Percentiles rank a stretch among this genome's conserved stretches.
phyloP scores from a whole-genome alignment of 2,113 vertebrate genomes.

The Zingel zingel region DNA sequence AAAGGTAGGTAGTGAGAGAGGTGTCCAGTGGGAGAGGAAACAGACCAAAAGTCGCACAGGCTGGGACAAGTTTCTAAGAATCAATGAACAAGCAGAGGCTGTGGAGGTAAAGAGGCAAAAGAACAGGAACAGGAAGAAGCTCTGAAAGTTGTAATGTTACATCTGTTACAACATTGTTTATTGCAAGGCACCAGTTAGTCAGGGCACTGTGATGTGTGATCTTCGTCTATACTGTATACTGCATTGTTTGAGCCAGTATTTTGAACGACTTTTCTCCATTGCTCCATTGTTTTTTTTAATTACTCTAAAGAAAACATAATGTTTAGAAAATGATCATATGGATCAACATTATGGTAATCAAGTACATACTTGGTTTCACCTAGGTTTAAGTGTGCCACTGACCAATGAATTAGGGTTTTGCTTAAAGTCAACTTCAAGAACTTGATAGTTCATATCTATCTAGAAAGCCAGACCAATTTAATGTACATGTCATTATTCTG shows the following conservation, averaged over 20 bases:
- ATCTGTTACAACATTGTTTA: conserved; percentile 11
- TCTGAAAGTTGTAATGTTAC: conserved; percentile 24
- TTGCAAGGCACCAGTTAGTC: background rate
- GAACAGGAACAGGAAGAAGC: background rate
- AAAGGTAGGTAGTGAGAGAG: conserved; percentile 10
- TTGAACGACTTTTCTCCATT: background rate
- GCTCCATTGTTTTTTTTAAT: background rate
- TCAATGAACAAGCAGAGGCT: conserved; percentile 32
- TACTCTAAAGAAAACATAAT: background rate
- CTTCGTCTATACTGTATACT: background rate
- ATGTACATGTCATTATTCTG: background rate
- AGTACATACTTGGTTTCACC: background rate
- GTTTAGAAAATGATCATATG: too few species aligned
- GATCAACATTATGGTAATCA: background rate
- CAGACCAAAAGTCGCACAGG: conserved; percentile 16
- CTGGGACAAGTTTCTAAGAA: conserved; percentile 39
- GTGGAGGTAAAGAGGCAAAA: conserved; percentile 22
- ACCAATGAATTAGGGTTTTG: background rate
- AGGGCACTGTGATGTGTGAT: background rate
- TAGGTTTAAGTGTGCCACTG: background rate
- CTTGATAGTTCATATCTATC: too few species aligned
- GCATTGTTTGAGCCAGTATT: conserved; percentile 2
- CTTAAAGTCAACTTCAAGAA: too few species aligned
- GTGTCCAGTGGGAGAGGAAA: conserved; percentile 30
- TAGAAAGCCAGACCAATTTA: too few species aligned